Percentiles rank a stretch among this genome's conserved stretches.
These are phyloP conservation scores for Malaclemys terrapin DNA, from an alignment of 2,113 vertebrate genomes.

Conservation along the genomic window DNA sequence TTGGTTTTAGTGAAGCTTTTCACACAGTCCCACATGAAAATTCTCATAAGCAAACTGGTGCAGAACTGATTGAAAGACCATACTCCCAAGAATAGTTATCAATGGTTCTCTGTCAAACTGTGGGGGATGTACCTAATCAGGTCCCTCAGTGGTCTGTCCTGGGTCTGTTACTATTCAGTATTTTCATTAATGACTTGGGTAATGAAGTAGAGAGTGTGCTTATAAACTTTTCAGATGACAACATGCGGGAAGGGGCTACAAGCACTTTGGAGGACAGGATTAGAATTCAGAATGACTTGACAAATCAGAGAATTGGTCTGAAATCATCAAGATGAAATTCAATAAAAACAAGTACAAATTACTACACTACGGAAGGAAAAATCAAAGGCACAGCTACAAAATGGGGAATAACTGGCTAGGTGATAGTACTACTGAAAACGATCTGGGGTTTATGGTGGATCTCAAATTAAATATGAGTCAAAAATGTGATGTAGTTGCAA, in stretches of 20 bases:
- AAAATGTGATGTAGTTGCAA: background rate
- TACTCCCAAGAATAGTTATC: background rate
- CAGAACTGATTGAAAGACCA: background rate
- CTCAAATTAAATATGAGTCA: background rate
- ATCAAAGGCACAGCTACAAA: background rate
- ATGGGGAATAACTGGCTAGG: background rate
- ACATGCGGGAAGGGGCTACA: background rate
- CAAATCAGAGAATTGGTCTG: background rate
- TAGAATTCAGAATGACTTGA: background rate
- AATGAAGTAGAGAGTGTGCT: background rate
- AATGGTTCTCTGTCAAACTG: no score
- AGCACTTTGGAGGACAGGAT: background rate
- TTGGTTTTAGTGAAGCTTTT: background rate
- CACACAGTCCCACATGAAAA: background rate
- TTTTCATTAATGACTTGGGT: background rate
- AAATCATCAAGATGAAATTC: background rate
- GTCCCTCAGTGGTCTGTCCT: no score
- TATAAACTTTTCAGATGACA: background rate
- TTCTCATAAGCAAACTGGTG: background rate
- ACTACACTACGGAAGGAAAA: background rate
- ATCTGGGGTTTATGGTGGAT: background rate
- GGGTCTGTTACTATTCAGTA: background rate
- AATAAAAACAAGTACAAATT: background rate
- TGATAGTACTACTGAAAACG: background rate
- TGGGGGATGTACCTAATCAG: no score